Conservation (phyloP, 2,113 vertebrate species). For the Fulica atra region DNA sequence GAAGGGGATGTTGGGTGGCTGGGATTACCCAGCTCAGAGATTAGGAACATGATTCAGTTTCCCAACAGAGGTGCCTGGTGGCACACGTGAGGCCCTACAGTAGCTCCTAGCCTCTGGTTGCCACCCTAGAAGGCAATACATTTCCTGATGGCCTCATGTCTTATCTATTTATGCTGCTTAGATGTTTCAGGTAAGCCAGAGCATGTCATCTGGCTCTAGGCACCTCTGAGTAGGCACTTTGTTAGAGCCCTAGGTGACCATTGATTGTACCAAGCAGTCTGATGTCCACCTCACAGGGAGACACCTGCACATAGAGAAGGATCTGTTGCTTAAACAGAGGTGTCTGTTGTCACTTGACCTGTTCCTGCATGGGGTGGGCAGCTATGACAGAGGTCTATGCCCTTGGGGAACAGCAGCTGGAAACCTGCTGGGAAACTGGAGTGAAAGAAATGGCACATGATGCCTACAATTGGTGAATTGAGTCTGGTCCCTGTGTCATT, state of each 20-base stretch:
- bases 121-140: not conserved
- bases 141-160: not conserved
- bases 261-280: not conserved
- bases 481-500: not conserved
- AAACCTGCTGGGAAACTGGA: not conserved
- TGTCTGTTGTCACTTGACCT: not conserved
- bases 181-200: not conserved
- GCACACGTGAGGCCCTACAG: fast-evolving
- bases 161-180: not conserved
- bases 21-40: not conserved
- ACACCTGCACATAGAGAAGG: not conserved
- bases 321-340: not conserved
- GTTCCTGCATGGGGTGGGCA: not conserved
- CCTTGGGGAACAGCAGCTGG: not conserved
- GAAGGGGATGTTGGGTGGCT: not conserved
- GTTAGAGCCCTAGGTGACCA: not conserved
- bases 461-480: not conserved
- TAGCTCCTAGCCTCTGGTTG: not conserved
- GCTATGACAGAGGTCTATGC: not conserved
- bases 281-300: not conserved
- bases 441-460: not conserved
- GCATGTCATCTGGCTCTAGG: not conserved
- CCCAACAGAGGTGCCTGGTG: not conserved
- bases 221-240: not conserved
- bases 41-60: not conserved